Conservation (phyloP, 1,140 invertebrate species). For the Aporrectodea caliginosa region DNA sequence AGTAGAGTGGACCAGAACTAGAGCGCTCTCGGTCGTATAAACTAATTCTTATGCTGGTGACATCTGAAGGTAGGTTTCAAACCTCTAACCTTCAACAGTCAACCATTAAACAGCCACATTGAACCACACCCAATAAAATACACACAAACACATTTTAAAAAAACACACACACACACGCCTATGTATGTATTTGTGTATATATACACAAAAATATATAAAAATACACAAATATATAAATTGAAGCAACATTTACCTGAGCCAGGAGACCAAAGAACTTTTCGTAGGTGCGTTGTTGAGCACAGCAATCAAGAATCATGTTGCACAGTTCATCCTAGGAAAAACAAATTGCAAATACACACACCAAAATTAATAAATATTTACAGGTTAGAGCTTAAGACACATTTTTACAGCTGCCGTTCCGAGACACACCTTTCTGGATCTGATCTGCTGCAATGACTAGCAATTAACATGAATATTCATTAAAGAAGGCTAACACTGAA, state of each 20-base stretch:
- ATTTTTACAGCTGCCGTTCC: too few relatives aligned
- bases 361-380: background rate
- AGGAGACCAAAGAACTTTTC: constrained; percentile 97
- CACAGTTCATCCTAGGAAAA: constrained; percentile 73
- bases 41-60: too few relatives aligned
- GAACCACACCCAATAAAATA: constrained; percentile 46
- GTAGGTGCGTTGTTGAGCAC: constrained; percentile 96
- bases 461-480: too few relatives aligned
- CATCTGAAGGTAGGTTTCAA: too few relatives aligned
- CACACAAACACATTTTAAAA: background rate
- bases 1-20: too few relatives aligned
- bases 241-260: constrained; percentile 63
- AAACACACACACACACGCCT: background rate
- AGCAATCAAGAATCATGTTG: constrained; percentile 98
- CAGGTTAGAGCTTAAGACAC: too few relatives aligned
- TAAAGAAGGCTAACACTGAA: too few relatives aligned
- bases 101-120: too few relatives aligned
- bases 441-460: too few relatives aligned
- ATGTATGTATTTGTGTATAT: background rate
- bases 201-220: background rate
- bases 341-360: constrained; percentile 12
- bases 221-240: background rate
- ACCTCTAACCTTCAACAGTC: too few relatives aligned
- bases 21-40: too few relatives aligned
- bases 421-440: too few relatives aligned